These are phyloP conservation scores for Isotomurus palustris DNA, from an alignment of 2,888 invertebrate species.

Conservation along the genomic window DNA sequence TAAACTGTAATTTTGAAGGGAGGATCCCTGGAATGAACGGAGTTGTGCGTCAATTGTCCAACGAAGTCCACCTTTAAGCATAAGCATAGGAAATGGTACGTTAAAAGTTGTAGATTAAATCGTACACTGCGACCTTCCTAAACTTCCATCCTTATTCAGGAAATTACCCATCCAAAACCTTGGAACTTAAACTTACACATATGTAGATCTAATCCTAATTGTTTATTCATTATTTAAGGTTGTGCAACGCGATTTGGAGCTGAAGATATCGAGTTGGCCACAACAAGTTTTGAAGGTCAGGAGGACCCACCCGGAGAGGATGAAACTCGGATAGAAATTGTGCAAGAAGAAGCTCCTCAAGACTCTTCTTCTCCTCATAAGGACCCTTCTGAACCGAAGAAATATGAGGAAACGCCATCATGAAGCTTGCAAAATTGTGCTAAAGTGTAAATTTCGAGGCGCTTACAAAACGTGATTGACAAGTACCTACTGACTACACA, in stretches of 20 bases:
- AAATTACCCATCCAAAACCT: too few relatives aligned
- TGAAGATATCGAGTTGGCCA: background rate
- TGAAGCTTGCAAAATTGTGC: too few relatives aligned
- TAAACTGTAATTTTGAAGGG: constrained; percentile 13
- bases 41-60: constrained; percentile 37
- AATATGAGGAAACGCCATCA: too few relatives aligned
- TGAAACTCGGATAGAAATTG: background rate
- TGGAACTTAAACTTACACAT: background rate
- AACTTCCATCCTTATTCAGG: too few relatives aligned
- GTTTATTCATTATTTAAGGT: background rate
- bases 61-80: constrained; percentile 32
- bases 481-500: too few relatives aligned
- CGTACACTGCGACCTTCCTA: too few relatives aligned
- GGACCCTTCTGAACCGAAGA: too few relatives aligned
- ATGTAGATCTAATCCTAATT: background rate
- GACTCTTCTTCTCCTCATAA: too few relatives aligned
- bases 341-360: too few relatives aligned
- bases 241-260: background rate
- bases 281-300: background rate
- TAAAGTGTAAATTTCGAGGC: too few relatives aligned
- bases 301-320: background rate
- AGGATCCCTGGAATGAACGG: constrained; percentile 32
- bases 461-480: too few relatives aligned
- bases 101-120: too few relatives aligned
- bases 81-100: constrained; percentile 19